Percentiles rank a stretch among this genome's conserved stretches.
phyloP scores from a whole-genome alignment of 2,113 vertebrate species.

The Holacanthus passer region DNA sequence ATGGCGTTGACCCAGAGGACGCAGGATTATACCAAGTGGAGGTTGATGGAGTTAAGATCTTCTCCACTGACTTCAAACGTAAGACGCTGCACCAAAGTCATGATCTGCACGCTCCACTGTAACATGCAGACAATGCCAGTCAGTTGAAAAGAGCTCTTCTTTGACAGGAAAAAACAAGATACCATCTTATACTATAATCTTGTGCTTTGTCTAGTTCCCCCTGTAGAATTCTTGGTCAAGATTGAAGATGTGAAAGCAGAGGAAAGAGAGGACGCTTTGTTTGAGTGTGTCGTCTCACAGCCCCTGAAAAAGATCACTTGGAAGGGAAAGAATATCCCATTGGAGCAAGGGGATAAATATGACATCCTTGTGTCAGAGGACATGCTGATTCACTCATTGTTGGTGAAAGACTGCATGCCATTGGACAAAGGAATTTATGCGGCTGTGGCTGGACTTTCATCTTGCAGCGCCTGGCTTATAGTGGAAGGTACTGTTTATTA shows the following conservation, averaged over 20 bases:
- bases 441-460: slow-evolving; percentile 80
- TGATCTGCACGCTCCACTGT: neutral
- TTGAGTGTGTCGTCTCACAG: slow-evolving; percentile 84
- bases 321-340: slow-evolving; percentile 82
- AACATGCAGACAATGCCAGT: neutral
- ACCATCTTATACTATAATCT: neutral
- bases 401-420: slow-evolving; percentile 81
- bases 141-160: neutral
- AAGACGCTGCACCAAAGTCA: slow-evolving; percentile 12
- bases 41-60: slow-evolving; percentile 88
- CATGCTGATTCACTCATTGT: slow-evolving; percentile 87
- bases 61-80: slow-evolving; percentile 90
- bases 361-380: slow-evolving; percentile 86
- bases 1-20: slow-evolving; percentile 86
- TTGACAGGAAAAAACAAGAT: neutral
- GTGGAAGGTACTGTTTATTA: slow-evolving; percentile 84
- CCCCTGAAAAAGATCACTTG: slow-evolving; percentile 84
- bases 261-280: slow-evolving; percentile 84
- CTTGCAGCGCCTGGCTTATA: slow-evolving; percentile 90
- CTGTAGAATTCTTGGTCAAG: slow-evolving; percentile 82
- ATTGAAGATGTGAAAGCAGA: slow-evolving; percentile 83
- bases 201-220: slow-evolving; percentile 81
- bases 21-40: slow-evolving; percentile 90
- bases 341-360: slow-evolving; percentile 83
- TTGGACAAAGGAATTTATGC: slow-evolving; percentile 90